Base-by-base conservation (phyloP, 1,140 invertebrate genomes). In the Ladona fulva region DNA sequence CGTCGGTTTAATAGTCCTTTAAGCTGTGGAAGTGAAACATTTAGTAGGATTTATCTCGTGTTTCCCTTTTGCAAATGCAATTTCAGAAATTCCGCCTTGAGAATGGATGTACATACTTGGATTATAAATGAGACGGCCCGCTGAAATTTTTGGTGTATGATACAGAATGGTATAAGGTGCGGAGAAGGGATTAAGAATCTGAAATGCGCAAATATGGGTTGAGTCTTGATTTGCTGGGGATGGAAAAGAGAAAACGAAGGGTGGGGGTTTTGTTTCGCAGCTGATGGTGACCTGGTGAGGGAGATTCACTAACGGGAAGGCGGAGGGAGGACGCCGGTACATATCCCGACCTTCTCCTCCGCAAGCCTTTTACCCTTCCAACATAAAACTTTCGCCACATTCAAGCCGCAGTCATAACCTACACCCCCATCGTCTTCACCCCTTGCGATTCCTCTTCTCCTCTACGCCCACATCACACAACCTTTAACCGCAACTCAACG, bases 301-400 rank as follows among this genome's bases (percentile, higher is more conserved):
- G 5, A 22, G 52, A 66, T 37, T 37, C 29, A 8, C 29, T 19
- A 66, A 22, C 52, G 52, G 52, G n/a, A 22, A 52, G 44, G 44
- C 10, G 10, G 44, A 52, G 44, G 19, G 44, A 19, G 10, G 19
- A 52, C 10, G 19, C 19, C 44, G 10, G 44, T 11, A 10, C 44
- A 52, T 11, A 52, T 52, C 52, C 3, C 52, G 14, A 5, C 52
- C 52, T 19, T 16, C 52, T 52, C 44, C 44, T 52, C 10, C 19
- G 10, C 44, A 10, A 10, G 44, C 10, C 44, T 52, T 10, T 22
- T 66, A 66, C n/a, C 3, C 52, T 52, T 19, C 52, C 52, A 16
- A 66, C 52, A 66, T 66, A 66, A 66, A 66, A 66, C 52, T 66
- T 66, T 66, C 52, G 52, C 52, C 52, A 12, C 52, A 66, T 66